Conservation (phyloP, 2,797 vertebrate genomes). For the Sebastes kiyomatsui region DNA sequence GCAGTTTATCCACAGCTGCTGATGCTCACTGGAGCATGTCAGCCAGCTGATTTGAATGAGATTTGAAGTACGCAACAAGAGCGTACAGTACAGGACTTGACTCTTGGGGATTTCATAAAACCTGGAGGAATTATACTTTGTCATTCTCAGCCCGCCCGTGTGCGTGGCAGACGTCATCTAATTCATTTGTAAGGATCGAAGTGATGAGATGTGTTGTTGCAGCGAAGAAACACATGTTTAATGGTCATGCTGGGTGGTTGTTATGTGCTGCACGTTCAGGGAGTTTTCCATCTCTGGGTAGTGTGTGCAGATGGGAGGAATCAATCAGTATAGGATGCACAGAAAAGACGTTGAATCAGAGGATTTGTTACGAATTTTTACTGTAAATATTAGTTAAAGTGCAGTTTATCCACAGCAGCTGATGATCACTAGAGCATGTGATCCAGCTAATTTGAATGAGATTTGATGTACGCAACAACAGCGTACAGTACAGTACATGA, state of each 20-base stretch:
- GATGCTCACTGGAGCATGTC: neutral
- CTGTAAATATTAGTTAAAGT: neutral
- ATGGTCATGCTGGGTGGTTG: neutral
- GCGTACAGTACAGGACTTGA: neutral
- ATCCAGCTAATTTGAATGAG: neutral
- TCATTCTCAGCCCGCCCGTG: neutral
- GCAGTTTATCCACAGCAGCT: neutral
- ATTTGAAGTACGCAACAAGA: slow-evolving; percentile 1
- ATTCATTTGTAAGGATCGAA: neutral
- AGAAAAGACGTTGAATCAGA: neutral
- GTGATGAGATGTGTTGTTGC: neutral
- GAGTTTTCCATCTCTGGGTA: slow-evolving; percentile 4
- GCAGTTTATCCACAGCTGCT: neutral
- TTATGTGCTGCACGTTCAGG: slow-evolving; percentile 16
- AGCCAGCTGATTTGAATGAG: neutral
- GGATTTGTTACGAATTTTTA: too few species aligned
- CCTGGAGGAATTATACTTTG: neutral
- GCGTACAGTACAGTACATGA: neutral
- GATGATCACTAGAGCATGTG: neutral
- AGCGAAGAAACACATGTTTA: slow-evolving; percentile 1
- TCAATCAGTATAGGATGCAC: neutral
- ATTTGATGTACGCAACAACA: neutral
- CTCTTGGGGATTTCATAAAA: neutral
- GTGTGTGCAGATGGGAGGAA: neutral
- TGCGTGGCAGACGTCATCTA: neutral